These are phyloP conservation scores for Hemibagrus wyckioides DNA, from an alignment of 2,113 vertebrate genomes.

Conservation along the genomic window DNA sequence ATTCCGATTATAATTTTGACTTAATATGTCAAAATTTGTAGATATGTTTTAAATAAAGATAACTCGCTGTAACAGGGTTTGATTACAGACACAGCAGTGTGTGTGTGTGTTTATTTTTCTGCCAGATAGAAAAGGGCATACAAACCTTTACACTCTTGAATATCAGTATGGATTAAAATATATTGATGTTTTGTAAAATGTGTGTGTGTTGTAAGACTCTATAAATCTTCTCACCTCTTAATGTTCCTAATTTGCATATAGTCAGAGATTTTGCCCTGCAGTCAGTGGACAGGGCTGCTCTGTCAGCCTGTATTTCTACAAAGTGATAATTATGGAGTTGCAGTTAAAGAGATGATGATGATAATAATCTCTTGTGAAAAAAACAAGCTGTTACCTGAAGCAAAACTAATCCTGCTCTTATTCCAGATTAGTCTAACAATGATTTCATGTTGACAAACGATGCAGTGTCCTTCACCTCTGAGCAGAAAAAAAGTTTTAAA, in stretches of 20 bases:
- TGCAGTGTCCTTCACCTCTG: not conserved
- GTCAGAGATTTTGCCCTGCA: not conserved
- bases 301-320: not conserved
- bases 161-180: too few species aligned
- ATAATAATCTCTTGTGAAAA: not conserved
- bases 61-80: too few species aligned
- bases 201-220: not conserved
- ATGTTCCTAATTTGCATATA: not conserved
- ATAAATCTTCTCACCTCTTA: not conserved
- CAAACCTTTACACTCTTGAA: too few species aligned
- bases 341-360: not conserved
- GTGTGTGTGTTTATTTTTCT: too few species aligned
- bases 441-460: not conserved
- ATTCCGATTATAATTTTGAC: too few species aligned
- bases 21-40: too few species aligned
- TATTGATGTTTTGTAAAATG: too few species aligned
- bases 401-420: not conserved
- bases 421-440: not conserved
- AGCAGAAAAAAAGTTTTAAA: not conserved
- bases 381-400: not conserved
- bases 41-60: too few species aligned
- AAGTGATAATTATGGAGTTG: not conserved
- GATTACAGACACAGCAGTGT: too few species aligned
- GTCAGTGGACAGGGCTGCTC: not conserved
- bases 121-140: too few species aligned